phyloP scores from a whole-genome alignment of 2,888 invertebrate genomes.

The Perizoma flavofasciatum region DNA sequence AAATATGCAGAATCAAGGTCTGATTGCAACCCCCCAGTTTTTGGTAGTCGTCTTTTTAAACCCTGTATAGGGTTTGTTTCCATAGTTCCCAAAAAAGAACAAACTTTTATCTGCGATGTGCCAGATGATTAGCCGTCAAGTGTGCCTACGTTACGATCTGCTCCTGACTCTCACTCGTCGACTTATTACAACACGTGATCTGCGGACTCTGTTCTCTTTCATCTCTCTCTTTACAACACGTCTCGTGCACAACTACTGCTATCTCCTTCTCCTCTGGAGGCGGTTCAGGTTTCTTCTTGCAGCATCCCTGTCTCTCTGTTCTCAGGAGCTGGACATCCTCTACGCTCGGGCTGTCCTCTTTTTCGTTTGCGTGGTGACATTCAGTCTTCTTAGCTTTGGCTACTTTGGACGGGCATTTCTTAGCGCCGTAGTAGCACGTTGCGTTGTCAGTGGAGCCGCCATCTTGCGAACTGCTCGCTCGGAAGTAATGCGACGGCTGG shows the following conservation, averaged over 20 bases:
- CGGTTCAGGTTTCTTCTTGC: slow-evolving; percentile 63
- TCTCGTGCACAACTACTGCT: slow-evolving; percentile 46
- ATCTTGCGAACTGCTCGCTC: slow-evolving; percentile 57
- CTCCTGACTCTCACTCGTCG: slow-evolving; percentile 69
- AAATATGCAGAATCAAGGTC: too few species aligned
- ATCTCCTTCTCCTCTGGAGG: slow-evolving; percentile 33
- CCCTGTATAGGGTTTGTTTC: too few species aligned
- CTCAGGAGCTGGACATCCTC: slow-evolving; percentile 67
- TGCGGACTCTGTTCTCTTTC: slow-evolving; percentile 68
- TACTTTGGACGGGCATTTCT: slow-evolving; percentile 70
- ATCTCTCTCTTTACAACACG: slow-evolving; percentile 46
- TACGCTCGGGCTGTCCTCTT: slow-evolving; percentile 67
- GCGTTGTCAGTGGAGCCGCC: slow-evolving; percentile 48
- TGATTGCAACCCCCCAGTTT: too few species aligned
- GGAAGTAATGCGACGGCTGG: slow-evolving; percentile 75
- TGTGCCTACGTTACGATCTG: slow-evolving; percentile 55
- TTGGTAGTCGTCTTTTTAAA: too few species aligned
- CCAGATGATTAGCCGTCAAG: not conserved
- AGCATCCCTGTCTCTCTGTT: slow-evolving; percentile 62
- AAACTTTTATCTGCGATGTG: too few species aligned
- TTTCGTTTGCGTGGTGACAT: slow-evolving; percentile 53
- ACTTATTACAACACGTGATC: slow-evolving; percentile 67
- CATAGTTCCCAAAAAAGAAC: too few species aligned
- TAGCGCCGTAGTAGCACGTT: slow-evolving; percentile 71
- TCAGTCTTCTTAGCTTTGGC: slow-evolving; percentile 60